These are phyloP conservation scores for Myotis vivesi DNA, from an alignment of 2,797 vertebrate genomes.

Conservation along the genomic window DNA sequence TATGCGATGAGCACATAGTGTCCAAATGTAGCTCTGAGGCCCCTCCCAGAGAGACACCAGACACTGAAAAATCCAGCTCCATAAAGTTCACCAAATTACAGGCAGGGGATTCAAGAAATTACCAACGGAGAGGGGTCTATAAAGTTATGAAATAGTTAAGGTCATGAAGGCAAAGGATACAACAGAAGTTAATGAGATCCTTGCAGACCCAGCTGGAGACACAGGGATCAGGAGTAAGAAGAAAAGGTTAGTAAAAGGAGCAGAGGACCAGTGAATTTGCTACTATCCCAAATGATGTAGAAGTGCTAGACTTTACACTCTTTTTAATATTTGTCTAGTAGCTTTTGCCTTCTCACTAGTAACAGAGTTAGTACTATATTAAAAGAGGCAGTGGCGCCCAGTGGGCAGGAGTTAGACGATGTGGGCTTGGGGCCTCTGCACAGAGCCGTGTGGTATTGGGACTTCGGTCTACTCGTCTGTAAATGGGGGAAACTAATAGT, in stretches of 20 bases:
- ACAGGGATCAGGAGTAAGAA: background rate
- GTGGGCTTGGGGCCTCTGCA: background rate
- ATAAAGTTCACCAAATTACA: background rate
- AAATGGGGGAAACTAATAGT: background rate
- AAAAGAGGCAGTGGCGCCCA: background rate
- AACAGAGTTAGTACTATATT: background rate
- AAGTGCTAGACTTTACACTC: background rate
- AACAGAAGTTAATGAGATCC: background rate
- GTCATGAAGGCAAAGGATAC: background rate
- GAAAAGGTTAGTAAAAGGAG: background rate
- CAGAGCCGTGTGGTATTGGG: rapidly evolving
- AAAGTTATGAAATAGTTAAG: background rate
- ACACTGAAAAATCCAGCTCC: background rate
- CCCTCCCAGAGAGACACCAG: background rate
- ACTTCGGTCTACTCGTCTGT: rapidly evolving
- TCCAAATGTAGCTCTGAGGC: background rate
- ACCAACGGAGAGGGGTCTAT: background rate
- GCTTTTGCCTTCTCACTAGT: background rate
- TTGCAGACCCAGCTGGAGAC: background rate
- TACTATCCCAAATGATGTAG: background rate
- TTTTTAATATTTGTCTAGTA: background rate
- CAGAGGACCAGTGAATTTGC: background rate
- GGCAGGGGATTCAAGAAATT: too few relatives aligned
- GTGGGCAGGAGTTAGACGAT: rapidly evolving
- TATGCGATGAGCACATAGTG: background rate